Percentiles rank a stretch among this genome's conserved stretches.
These are phyloP conservation scores for Leucoraja erinaceus DNA, from an alignment of 2,113 vertebrate genomes.

Conservation along the genomic window DNA sequence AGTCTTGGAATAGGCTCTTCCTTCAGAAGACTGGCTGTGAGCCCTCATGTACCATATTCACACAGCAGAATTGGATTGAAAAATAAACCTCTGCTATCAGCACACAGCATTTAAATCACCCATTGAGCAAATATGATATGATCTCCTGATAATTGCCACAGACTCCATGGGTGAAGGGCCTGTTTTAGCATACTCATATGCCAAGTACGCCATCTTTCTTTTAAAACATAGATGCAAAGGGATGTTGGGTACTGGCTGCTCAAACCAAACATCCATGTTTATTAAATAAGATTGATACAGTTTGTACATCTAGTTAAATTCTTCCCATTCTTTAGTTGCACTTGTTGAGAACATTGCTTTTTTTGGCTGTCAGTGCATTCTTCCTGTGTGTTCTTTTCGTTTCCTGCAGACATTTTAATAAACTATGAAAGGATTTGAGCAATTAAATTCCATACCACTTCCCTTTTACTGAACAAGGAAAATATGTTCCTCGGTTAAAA, in stretches of 20 bases:
- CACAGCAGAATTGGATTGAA: neutral
- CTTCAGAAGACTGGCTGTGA: neutral
- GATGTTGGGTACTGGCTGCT: neutral
- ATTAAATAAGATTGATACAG: neutral
- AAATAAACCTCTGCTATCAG: neutral
- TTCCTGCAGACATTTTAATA: neutral
- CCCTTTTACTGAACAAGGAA: neutral
- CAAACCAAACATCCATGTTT: neutral
- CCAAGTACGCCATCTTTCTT: neutral
- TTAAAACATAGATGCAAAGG: neutral
- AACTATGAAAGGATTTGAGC: neutral
- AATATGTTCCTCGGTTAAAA: neutral
- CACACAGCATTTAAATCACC: neutral
- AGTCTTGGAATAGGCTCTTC: neutral
- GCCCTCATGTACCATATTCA: neutral
- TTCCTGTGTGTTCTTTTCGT: neutral
- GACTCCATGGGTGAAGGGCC: too few relatives aligned
- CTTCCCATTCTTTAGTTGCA: neutral
- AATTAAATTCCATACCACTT: neutral
- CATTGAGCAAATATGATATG: neutral
- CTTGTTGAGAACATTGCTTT: neutral
- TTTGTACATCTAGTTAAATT: neutral
- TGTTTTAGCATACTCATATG: neutral
- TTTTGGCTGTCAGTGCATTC: neutral
- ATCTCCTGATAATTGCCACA: neutral